Evolutionary conservation across 2,797 vertebrate species (phyloP).

Genomic region (Enteromius radiatus): DNA sequence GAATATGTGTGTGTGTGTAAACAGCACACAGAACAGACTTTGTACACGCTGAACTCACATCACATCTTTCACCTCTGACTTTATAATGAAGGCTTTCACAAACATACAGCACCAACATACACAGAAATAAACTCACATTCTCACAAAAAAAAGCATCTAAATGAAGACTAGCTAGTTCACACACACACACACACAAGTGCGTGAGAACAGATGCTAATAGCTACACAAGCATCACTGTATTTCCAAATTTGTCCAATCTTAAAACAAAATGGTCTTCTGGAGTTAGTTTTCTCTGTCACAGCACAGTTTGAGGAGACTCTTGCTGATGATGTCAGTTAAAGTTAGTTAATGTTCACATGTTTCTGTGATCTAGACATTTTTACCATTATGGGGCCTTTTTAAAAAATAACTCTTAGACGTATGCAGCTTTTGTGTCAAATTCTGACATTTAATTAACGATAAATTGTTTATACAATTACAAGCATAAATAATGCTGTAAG

Average conservation of each 20-base stretch:
- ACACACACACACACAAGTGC: background rate
- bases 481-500: background rate
- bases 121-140: background rate
- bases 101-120: conserved; percentile 44
- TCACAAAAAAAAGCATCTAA: background rate
- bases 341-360: background rate
- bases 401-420: too few species aligned
- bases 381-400: background rate
- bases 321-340: background rate
- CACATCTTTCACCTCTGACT: conserved; percentile 61
- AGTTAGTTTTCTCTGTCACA: background rate
- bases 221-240: background rate
- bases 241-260: background rate
- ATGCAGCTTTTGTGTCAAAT: too few species aligned
- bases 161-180: background rate
- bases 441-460: too few species aligned
- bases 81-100: conserved; percentile 70
- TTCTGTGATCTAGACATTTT: background rate
- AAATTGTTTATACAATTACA: background rate
- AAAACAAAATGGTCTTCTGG: background rate
- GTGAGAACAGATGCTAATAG: background rate
- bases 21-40: conserved; percentile 58
- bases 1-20: conserved; percentile 22
- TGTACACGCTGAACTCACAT: conserved; percentile 64
- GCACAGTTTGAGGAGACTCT: background rate